Base-by-base conservation (phyloP, 2,113 vertebrate genomes). In the Sceloporus undulatus region DNA sequence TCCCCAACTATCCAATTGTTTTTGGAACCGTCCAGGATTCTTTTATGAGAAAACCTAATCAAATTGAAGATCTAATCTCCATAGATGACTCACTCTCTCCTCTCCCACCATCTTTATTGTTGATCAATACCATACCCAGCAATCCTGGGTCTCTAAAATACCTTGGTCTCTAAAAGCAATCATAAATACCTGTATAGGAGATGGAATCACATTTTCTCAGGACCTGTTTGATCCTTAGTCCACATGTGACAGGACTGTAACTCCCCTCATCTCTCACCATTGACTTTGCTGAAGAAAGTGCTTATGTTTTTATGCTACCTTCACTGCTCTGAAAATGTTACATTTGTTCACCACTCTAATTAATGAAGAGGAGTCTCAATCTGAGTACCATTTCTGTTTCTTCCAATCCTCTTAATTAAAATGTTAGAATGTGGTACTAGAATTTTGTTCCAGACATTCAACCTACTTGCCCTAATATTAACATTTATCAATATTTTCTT, bases 381-480 rank as follows among this genome's bases (percentile, higher is more conserved):
- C 40, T 62, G 9, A 29, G 29, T 38, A n/a, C 27, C 0, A 73
- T n/a, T 87, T 38, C 79, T 74, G n/a, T n/a, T 56, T 16, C n/a
- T 82, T 79, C n/a, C 54, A 87, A 48, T 34, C 9, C 13, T 8
- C 0, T 34, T 9, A 79, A 71, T 7, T 79, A 71, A 66, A 86
- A 56, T 40, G 8, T 48, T 54, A 13, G 16, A 29, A 14, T 81
- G 25, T 79, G 25, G 16, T 80, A 59, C 38, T 42, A 81, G 78
- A 13, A 73, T 68, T 68, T 5, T 27, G 25, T 62, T 71, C 62
- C 25, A 80, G 34, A 59, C 16, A 10, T 62, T 25, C 29, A 18
- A 84, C 70, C 21, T 34, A 34, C 48, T 23, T 54, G 42, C 42
- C n/a, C 21, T 82, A 82, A 84, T 71, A 84, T n/a, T 84, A 85